Evolutionary conservation across 1,140 invertebrate species (phyloP), one percentile per base, ranked within the genome.

Genomic region (Drosophila watanabei): DNA sequence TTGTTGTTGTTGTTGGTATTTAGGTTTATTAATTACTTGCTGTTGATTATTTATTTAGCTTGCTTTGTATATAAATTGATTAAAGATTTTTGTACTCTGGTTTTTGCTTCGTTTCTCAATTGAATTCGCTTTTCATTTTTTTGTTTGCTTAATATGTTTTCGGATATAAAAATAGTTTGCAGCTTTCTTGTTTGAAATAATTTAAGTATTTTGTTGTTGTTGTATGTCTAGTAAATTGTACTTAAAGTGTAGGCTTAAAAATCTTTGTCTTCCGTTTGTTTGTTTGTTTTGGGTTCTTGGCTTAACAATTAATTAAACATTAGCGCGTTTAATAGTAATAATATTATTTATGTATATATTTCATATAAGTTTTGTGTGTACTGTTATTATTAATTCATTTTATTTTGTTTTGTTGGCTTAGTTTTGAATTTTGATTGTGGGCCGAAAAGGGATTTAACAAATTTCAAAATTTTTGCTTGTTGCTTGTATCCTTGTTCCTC

Each of bases 251-350:
- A 80, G 52, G 68, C 58, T 72, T 90, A 92, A 79, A 81, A 92
- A 91, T 91, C 88, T 92, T 92, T 92, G 90, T 92, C 90, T 92
- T 89, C 90, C 85, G 86, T 92, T 92, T 92, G 90, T 92, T 92
- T 92, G 89, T 92, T 92, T 89, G 85, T 86, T 92, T 56, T 73
- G 70, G 71, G 76, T 82, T 91, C 66, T 78, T 49, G 48, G 59
- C 90, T 92, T 92, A 92, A 59, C 72, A 79, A 90, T 91, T 91
- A 91, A 86, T 90, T 90, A 92, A 87, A 90, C 83, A 92, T 85
- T 92, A 92, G 60, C 49, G 56, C 54, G 39, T 78, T 75, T 70
- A 71, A 37, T 70, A 56, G 52, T 65, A 72, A 58, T 80, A 64
- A 75, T 75, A 63, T 51, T 51, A 16, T 64, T 32, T 18, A 32